Base-by-base conservation (phyloP, 2,113 vertebrate species). In the Ptyas mucosa region DNA sequence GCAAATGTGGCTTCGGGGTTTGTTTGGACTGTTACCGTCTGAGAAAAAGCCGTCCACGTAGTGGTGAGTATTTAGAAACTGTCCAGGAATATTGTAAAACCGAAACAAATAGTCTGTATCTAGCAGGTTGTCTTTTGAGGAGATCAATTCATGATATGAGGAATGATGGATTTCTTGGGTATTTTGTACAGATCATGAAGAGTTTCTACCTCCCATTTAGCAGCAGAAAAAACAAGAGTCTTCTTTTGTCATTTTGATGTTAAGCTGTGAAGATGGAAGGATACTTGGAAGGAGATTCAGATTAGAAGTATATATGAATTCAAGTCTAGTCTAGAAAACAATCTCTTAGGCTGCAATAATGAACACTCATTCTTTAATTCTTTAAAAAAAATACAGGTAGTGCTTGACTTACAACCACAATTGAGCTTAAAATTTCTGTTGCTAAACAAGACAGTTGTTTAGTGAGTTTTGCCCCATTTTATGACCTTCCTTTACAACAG, bases 1-100 rank as follows among this genome's bases (percentile, higher is more conserved):
- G 99, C 57, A 99, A 99, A 96, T 99, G 99, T 95, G 99, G 99
- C 49, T 99, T 99, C 94, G 99, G 99, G 0, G 99, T 99, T 91
- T 99, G 99, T 95, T 97, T 99, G 92, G 99, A 99, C 97, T 99
- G 99, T 96, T 99, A 99, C 92, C 97, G 99, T 46, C 98, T 99
- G 87, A 98, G 99, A 94, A 99, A 98, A 97, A 99, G 95, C 96
- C 98, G 98, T 94, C 99, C 98, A 18, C 98, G 97, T 34, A 98
- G 99, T 85, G 99, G 99, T 99, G 96, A 98, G 98, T 95, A 75
- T 54, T 85, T 95, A 2, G n/a, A 49, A 93, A 55, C 49, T 95
- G 1, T 75, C 6, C 34, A 89, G 1, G 43, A 0, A 0, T 23
- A 0, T 54, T 95, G 57, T 88, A 55, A 29, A 91, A n/a, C 57